Base-by-base conservation (phyloP, 2,797 vertebrate species). In the Todus mexicanus region DNA sequence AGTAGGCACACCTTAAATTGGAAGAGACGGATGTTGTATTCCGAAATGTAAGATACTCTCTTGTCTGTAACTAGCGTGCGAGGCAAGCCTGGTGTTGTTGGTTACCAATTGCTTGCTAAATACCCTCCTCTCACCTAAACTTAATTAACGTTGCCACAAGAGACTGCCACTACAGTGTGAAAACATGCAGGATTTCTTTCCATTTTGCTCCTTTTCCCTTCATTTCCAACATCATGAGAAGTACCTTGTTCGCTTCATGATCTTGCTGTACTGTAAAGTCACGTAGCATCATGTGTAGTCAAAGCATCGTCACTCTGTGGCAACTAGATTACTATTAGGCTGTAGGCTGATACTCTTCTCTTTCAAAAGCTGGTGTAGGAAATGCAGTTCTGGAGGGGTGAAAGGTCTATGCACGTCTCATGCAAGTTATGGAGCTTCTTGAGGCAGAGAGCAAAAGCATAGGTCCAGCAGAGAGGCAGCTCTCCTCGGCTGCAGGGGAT, bases 1-100 rank as follows among this genome's bases (percentile, higher is more conserved):
- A 89, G 86, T 95, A 97, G 97, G 95, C 95, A 96, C 94, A 93
- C 80, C 92, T 68, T 89, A 43, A 92, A 92, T 59, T 50, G 92
- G 77, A 93, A 94, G 91, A 93, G 89, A 81, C 83, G 81, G 76
- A 96, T 87, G 17, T 10, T 40, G 78, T 87, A 66, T 82, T 70
- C 85, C 57, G 50, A 84, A 91, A 65, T 77, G 63, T 90, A 79
- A 59, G 83, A 63, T 84, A 89, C 14, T 95, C 90, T 84, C 66
- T n/a, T 37, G 45, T 89, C 91, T 90, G 72, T 89, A 90, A 83
- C n/a, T 17, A 23, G 79, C 38, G 84, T 51, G 91, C 50, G 19
- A 70, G 84, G 70, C 94, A 63, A 93, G 92, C 91, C 48, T 83
- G 70, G 7, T 75, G 77, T 63, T 35, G 85, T 45, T 80, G 86